These are phyloP conservation scores for Strigamia crassipes DNA, from an alignment of 2,888 invertebrate genomes.

Conservation along the genomic window DNA sequence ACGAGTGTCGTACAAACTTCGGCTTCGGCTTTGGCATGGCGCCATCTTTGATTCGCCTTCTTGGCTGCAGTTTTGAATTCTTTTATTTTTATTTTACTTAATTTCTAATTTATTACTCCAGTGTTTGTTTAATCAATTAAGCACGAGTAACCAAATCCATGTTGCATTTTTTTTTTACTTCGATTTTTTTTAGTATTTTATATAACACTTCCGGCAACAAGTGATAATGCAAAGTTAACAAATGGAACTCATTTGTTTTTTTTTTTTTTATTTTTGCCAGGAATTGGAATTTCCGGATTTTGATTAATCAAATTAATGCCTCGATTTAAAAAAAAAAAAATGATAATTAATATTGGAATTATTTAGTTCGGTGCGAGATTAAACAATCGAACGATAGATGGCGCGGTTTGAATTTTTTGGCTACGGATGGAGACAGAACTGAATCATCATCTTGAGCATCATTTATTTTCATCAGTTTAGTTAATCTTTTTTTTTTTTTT, in stretches of 20 bases:
- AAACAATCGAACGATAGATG: no score
- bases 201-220: slow-evolving; percentile 1
- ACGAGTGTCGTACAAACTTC: neutral
- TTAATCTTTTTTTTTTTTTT: neutral
- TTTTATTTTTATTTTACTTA: neutral
- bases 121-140: slow-evolving; percentile 18
- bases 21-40: neutral
- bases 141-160: neutral
- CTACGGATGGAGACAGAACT: no score
- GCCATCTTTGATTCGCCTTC: neutral
- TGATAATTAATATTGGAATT: no score
- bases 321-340: neutral
- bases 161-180: neutral
- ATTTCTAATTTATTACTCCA: neutral
- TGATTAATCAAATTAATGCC: neutral
- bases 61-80: neutral
- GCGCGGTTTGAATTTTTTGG: no score
- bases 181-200: no score
- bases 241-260: neutral
- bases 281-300: slow-evolving; percentile 6
- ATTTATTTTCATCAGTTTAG: no score
- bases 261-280: neutral
- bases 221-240: neutral
- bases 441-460: no score
- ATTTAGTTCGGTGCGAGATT: no score